phyloP scores from a whole-genome alignment of 1,140 invertebrate species.

The Zaprionus africanus region DNA sequence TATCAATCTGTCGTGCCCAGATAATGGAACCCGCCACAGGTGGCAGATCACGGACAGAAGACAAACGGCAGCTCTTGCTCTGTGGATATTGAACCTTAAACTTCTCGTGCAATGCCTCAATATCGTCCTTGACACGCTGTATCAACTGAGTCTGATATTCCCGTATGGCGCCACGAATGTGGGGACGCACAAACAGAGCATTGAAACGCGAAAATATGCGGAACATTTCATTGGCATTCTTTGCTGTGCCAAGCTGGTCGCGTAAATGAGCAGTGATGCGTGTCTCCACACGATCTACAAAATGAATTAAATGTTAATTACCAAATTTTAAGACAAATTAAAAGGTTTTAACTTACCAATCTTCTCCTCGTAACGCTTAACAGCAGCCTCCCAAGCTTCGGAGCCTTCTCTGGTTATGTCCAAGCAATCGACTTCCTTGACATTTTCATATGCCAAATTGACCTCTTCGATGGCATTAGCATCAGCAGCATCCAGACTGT shows the following conservation, averaged over 20 bases:
- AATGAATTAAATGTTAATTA: neutral
- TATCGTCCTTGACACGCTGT: constrained; percentile 99
- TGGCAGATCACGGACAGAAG: constrained; percentile 95
- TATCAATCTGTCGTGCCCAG: constrained; percentile 99
- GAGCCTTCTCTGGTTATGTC: constrained; percentile 98
- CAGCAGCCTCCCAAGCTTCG: constrained; percentile 98
- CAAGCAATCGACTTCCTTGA: constrained; percentile 99
- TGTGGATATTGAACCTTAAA: constrained; percentile 98
- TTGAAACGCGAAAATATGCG: constrained; percentile 99
- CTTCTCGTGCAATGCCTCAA: constrained; percentile 98
- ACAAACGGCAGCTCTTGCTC: constrained; percentile 96
- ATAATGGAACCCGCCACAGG: constrained; percentile 99
- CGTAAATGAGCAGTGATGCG: constrained; percentile 97
- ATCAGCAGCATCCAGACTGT: constrained; percentile 93
- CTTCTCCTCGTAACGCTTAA: constrained; percentile 97
- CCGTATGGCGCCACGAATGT: constrained; percentile 98
- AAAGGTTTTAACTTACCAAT: constrained; percentile 88
- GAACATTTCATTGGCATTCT: constrained; percentile 99
- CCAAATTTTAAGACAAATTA: neutral
- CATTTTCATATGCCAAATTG: constrained; percentile 98
- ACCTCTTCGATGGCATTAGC: constrained; percentile 96
- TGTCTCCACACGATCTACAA: constrained; percentile 94
- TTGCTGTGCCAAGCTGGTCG: constrained; percentile 98
- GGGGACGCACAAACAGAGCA: constrained; percentile 98
- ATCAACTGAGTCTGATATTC: constrained; percentile 99